Conservation (phyloP, 2,797 vertebrate species). For the Remorina albescens region DNA sequence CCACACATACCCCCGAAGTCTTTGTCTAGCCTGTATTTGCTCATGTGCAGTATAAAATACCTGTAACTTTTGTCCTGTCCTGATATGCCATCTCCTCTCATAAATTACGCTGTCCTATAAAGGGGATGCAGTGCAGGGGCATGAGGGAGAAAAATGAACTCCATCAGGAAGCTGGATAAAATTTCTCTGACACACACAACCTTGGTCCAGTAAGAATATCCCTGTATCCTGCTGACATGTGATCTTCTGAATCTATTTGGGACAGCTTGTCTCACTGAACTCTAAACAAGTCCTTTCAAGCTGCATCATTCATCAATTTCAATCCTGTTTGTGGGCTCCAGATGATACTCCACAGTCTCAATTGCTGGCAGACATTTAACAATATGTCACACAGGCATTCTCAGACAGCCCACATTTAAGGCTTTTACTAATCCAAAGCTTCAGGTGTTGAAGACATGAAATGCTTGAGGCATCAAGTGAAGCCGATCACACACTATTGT, state of each 20-base stretch:
- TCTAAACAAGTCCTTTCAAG: conserved; percentile 84
- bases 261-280: conserved; percentile 83
- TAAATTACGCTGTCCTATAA: conserved; percentile 60
- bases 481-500: conserved; percentile 63
- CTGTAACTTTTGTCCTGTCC: conserved; percentile 62
- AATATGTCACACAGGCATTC: conserved; percentile 64
- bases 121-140: conserved; percentile 48
- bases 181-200: conserved; percentile 88
- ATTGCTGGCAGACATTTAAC: conserved; percentile 76
- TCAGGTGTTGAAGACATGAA: conserved; percentile 65
- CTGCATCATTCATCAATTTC: conserved; percentile 87
- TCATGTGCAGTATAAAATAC: conserved; percentile 39
- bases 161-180: conserved; percentile 86
- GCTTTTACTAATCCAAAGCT: conserved; percentile 69
- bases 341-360: conserved; percentile 76
- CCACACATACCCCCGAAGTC: conserved; percentile 9
- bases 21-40: conserved; percentile 31
- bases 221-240: conserved; percentile 86
- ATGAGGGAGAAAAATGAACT: conserved; percentile 84
- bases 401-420: conserved; percentile 63
- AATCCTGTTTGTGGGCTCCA: conserved; percentile 71
- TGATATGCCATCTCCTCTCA: conserved; percentile 64
- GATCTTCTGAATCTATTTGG: conserved; percentile 86
- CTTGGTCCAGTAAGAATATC: conserved; percentile 86
- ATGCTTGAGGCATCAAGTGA: conserved; percentile 45